Percentiles rank a stretch among this genome's conserved stretches.
These are phyloP conservation scores for Diacarnus erythraeanus DNA, from an alignment of 37 sponge, comb jelly and placozoan genomes.

Conservation along the genomic window DNA sequence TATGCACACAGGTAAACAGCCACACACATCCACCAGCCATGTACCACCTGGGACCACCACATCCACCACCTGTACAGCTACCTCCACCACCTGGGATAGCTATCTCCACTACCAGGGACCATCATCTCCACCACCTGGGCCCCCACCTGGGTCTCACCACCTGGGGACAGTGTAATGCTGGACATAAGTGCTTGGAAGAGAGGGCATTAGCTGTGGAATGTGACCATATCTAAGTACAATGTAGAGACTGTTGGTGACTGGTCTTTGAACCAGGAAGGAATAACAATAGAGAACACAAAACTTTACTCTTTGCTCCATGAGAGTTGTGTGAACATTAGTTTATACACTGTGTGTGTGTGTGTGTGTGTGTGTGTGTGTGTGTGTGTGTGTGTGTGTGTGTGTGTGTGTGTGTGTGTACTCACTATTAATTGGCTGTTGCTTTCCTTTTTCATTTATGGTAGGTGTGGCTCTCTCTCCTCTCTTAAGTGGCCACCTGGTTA, in stretches of 20 bases:
- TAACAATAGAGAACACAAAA: too few relatives aligned
- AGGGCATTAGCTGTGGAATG: not conserved
- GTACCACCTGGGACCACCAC: too few relatives aligned
- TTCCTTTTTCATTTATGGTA: not conserved
- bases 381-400: not conserved
- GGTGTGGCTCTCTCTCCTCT: not conserved
- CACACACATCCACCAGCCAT: too few relatives aligned
- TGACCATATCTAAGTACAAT: not conserved
- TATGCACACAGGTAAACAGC: too few relatives aligned
- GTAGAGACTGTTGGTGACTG: not conserved
- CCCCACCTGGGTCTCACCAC: too few relatives aligned
- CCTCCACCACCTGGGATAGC: too few relatives aligned
- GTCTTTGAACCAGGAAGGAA: too few relatives aligned
- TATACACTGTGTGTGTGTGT: not conserved
- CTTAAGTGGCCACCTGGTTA: not conserved
- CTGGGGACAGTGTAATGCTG: too few relatives aligned
- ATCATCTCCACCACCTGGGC: too few relatives aligned
- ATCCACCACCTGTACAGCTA: too few relatives aligned
- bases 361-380: not conserved
- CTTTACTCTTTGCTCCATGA: not conserved
- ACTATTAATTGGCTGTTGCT: too few relatives aligned
- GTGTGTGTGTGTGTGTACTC: not conserved
- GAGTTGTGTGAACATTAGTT: not conserved
- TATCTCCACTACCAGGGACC: too few relatives aligned
- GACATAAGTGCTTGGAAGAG: not conserved